Base-by-base conservation (phyloP, 2,113 vertebrate genomes). In the Protobothrops flavoviridis region DNA sequence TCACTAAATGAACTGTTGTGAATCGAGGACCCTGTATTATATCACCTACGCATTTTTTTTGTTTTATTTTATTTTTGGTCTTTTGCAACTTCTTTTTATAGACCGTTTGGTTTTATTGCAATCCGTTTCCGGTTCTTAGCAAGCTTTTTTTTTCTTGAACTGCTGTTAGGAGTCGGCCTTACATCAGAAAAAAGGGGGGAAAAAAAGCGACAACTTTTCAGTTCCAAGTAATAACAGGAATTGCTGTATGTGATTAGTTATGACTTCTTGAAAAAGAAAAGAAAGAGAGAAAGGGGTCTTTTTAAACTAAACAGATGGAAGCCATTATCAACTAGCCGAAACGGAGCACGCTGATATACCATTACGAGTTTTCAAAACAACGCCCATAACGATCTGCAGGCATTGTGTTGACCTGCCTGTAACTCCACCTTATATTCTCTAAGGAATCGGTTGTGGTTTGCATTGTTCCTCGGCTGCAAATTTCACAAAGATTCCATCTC, bases 311-410 rank as follows among this genome's bases (percentile, higher is more conserved):
- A 93, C 96, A 97, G 93, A 95, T 96, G 96, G 96, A 97, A 97
- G 93, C 94, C 95, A 96, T 97, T 97, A 97, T 0, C 89, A 92
- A 33, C 94, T 69, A 94, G 93, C 33, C 0, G 95, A 95, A 97
- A 96, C 94, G 96, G 95, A 94, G 95, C 91, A 95, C 94, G 94
- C 95, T 94, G 95, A 95, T 96, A 96, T 95, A 94, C 94, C 96
- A 89, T 95, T 0, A 93, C 95, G 95, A 94, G 95, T 50, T 50
- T 95, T 93, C 96, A 94, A 95, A 97, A 96, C 96, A 96, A 97
- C 96, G 95, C 95, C 96, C 95, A 95, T 89, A 96, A 94, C 87
- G 94, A 92, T 96, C 89, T 92, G 94, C 59, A 89, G 61, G 93
- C 88, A 95, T 88, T 96, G 89, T 92, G 86, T 94, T 92, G 95